phyloP scores from a whole-genome alignment of 2,888 invertebrate species.

The Plemyria rubiginata region DNA sequence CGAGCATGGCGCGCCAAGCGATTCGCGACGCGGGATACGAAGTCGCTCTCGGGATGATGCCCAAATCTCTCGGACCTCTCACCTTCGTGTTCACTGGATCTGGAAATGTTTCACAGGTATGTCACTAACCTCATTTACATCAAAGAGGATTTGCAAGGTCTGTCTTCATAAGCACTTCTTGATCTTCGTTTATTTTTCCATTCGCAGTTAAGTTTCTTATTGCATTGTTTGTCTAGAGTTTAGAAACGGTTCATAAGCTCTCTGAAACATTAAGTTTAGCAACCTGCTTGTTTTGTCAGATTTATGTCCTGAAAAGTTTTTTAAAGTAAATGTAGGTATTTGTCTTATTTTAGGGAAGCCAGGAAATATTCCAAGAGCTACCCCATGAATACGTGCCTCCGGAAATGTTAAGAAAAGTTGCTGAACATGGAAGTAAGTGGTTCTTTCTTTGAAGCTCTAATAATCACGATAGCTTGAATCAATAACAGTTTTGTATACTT shows the following conservation, averaged over 20 bases:
- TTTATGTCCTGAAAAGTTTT: too few relatives aligned
- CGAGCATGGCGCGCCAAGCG: slow-evolving; percentile 98
- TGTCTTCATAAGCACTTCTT: too few relatives aligned
- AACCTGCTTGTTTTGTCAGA: too few relatives aligned
- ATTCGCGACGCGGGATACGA: slow-evolving; percentile 99
- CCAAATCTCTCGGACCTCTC: slow-evolving; percentile 97
- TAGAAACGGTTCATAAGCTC: too few relatives aligned
- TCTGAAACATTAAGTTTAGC: too few relatives aligned
- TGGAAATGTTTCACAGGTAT: slow-evolving; percentile 96
- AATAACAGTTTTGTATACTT: too few relatives aligned
- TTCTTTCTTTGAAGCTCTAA: too few relatives aligned
- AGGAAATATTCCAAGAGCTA: slow-evolving; percentile 97
- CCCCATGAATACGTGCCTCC: slow-evolving; percentile 99
- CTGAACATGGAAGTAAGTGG: slow-evolving; percentile 96
- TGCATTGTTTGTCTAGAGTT: too few relatives aligned
- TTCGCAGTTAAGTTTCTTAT: neutral
- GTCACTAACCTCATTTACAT: neutral
- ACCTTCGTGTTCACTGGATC: slow-evolving; percentile 99
- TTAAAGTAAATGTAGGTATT: neutral
- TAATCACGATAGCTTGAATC: too few relatives aligned
- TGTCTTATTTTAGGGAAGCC: slow-evolving; percentile 86
- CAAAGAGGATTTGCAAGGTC: neutral
- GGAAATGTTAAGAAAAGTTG: slow-evolving; percentile 96
- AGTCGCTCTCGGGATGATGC: slow-evolving; percentile 97
- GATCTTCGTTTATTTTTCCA: neutral